Conservation (phyloP, 1,140 invertebrate genomes). For the Drosophila neocordata region DNA sequence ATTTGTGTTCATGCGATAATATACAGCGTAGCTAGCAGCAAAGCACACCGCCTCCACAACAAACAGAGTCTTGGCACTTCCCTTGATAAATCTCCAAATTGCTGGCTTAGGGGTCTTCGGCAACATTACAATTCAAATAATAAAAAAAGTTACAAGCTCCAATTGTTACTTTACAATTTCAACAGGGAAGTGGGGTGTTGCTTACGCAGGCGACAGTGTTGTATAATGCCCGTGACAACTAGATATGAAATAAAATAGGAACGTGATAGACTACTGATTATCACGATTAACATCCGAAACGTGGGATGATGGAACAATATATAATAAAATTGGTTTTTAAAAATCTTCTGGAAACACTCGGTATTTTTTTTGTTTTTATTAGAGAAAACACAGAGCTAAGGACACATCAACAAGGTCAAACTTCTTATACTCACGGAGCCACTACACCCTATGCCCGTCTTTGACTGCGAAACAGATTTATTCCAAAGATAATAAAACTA, state of each 20-base stretch:
- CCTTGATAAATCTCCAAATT: conserved; percentile 83
- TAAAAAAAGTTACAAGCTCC: conserved; percentile 57
- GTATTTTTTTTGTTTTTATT: not conserved
- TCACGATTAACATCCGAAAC: not conserved
- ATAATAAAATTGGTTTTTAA: not conserved
- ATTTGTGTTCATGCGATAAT: conserved; percentile 86
- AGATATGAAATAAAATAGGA: not conserved
- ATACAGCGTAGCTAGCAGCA: conserved; percentile 84
- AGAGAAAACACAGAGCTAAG: not conserved
- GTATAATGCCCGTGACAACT: not conserved
- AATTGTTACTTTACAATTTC: conserved; percentile 11
- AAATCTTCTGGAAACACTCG: too few relatives aligned
- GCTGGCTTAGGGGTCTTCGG: conserved; percentile 84
- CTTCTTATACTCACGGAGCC: not conserved
- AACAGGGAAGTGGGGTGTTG: conserved; percentile 22
- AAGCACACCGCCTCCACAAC: conserved; percentile 84
- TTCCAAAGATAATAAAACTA: conserved; percentile 73
- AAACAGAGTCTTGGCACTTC: conserved; percentile 83
- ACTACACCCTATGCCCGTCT: conserved; percentile 16
- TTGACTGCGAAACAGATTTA: conserved; percentile 49
- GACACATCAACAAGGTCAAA: conserved; percentile 5
- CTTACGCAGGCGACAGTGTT: conserved; percentile 50
- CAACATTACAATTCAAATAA: conserved; percentile 83
- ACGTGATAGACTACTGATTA: not conserved
- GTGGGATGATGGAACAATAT: not conserved